Percentiles rank a stretch among this genome's conserved stretches.
Conservation (phyloP, 2,113 vertebrate genomes). For the Bos taurus region ARS-UCD2.0 NC_037330.1:49586501-49587000, state of each 20-base stretch:
- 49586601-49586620: neutral
- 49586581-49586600: neutral
- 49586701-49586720: neutral
- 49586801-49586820: neutral
- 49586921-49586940: neutral
- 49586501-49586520: neutral
- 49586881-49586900: conserved; percentile 33
- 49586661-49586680: neutral
- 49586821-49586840: neutral
- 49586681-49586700: neutral
- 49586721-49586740: conserved; percentile 15
- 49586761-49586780: neutral
- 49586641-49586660: conserved; percentile 21
- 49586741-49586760: neutral
- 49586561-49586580: neutral
- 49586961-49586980: neutral
- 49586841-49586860: neutral
- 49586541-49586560: neutral
- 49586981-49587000: neutral
- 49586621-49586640: neutral
- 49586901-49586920: conserved; percentile 11
- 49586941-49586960: neutral
- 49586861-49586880: neutral
- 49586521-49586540: neutral
- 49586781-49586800: neutral